Conservation (phyloP, 2,888 invertebrate genomes). For the Drosophila rubida region DNA sequence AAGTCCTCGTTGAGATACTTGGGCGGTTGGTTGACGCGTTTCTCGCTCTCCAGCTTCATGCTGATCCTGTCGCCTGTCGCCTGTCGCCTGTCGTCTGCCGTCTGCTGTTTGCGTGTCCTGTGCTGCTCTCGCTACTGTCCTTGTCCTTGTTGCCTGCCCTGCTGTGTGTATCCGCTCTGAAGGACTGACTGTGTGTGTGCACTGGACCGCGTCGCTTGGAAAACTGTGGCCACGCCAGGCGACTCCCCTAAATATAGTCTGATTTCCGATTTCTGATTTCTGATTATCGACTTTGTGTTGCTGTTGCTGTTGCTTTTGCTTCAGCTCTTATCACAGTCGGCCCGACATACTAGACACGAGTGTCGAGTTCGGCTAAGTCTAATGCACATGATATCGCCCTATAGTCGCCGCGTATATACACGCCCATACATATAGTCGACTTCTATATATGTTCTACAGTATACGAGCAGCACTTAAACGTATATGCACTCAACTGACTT, state of each 20-base stretch:
- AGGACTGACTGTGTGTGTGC: conserved; percentile 10
- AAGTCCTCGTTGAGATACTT: conserved; percentile 82
- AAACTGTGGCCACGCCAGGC: conserved; percentile 63
- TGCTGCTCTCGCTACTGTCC: not conserved
- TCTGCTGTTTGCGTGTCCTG: not conserved
- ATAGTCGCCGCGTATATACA: not conserved
- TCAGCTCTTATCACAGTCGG: conserved; percentile 50
- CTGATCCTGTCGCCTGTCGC: conserved; percentile 13
- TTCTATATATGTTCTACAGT: not conserved
- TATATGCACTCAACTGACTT: conserved; percentile 9
- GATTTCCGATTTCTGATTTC: conserved; percentile 15
- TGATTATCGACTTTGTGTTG: conserved; percentile 26
- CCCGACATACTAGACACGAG: conserved; percentile 9
- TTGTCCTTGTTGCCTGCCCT: no score
- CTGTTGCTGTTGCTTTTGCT: not conserved
- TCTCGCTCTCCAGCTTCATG: conserved; percentile 75
- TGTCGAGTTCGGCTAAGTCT: conserved; percentile 31
- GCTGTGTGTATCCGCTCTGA: conserved; percentile 2
- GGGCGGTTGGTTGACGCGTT: conserved; percentile 62
- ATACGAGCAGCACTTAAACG: conserved; percentile 2
- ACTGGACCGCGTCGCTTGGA: conserved; percentile 45
- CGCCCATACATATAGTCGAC: not conserved
- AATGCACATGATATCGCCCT: conserved; percentile 26
- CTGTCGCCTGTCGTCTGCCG: no score
- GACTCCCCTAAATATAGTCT: conserved; percentile 67